Percentiles rank a stretch among this genome's conserved stretches.
phyloP scores from a whole-genome alignment of 2,888 invertebrate species.

The Ceramica pisi region DNA sequence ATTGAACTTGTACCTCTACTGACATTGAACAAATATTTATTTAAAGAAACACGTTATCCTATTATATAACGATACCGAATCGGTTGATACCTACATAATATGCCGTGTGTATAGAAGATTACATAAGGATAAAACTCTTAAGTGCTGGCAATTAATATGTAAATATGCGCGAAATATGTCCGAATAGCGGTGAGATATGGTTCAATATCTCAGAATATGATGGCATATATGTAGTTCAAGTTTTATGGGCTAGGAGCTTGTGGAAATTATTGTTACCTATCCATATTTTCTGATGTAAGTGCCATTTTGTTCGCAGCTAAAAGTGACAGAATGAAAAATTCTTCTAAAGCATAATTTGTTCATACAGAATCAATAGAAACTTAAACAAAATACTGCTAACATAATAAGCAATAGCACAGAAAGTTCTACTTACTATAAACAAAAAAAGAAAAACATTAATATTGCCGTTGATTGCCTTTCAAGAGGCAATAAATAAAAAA shows the following conservation, averaged over 20 bases:
- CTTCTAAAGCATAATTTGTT: no score
- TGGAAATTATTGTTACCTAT: not conserved
- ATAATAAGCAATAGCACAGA: not conserved
- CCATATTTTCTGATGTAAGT: not conserved
- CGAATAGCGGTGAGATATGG: conserved; percentile 72
- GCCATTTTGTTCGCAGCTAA: not conserved
- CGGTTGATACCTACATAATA: conserved; percentile 23
- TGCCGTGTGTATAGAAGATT: conserved; percentile 51
- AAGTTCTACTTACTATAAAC: not conserved
- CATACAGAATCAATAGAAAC: no score
- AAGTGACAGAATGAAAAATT: not conserved
- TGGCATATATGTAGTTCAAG: conserved; percentile 67
- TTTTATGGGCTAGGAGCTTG: conserved; percentile 59
- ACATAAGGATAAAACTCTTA: conserved; percentile 68
- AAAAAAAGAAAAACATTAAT: not conserved
- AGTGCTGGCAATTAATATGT: conserved; percentile 77
- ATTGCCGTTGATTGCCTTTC: conserved; percentile 8
- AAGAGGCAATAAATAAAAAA: conserved; percentile 27
- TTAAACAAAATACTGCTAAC: not conserved
- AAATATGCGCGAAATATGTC: conserved; percentile 65
- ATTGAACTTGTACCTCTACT: conserved; percentile 4
- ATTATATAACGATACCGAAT: conserved; percentile 39
- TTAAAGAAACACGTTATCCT: conserved; percentile 44
- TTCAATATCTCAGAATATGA: conserved; percentile 67
- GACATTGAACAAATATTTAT: conserved; percentile 44